Base-by-base conservation (phyloP, 2,797 vertebrate species). In the Tinamus major region DNA sequence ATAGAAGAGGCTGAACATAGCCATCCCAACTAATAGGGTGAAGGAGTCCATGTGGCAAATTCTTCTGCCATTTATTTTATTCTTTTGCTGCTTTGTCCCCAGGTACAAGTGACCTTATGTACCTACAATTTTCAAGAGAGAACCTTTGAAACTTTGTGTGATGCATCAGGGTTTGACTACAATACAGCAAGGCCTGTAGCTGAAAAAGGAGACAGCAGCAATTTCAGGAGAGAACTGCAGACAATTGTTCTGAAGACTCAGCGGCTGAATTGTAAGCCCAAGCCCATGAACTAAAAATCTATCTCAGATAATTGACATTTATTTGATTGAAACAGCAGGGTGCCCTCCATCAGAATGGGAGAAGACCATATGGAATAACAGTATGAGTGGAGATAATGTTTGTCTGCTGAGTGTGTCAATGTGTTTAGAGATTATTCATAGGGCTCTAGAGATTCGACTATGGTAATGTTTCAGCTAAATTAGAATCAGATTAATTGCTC, bases 301-400 rank as follows among this genome's bases (percentile, higher is more conserved):
- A 98, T 98, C 98, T 98, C 97, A 97, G 97, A 98, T 98, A 98
- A 99, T 98, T 98, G 98, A 98, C 98, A 98, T 98, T 98, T 98
- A 98, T 98, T 98, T 98, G 98, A 98, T 98, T 98, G 97, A 98
- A 98, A 97, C 98, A 98, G 98, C 98, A 98, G 98, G 98, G 98
- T 97, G 97, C 97, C 97, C 97, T 97, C 96, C 97, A 97, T 97
- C 96, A 98, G 98, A 98, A 97, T 98, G 97, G 98, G 98, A 98
- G 97, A 96, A 97, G 97, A 98, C 97, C 98, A 98, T 98, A 98
- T 98, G 98, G 98, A 98, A 97, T 97, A 98, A 97, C 97, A 98
- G 97, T 98, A 94, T 93, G 97, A 97, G 97, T 94, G 95, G 91
- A 97, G 97, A 97, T 98, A 98, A 98, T 98, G 97, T 97, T 98